These are phyloP conservation scores for Aleadryas rufinucha DNA, from an alignment of 2,113 vertebrate species.

Conservation along the genomic window DNA sequence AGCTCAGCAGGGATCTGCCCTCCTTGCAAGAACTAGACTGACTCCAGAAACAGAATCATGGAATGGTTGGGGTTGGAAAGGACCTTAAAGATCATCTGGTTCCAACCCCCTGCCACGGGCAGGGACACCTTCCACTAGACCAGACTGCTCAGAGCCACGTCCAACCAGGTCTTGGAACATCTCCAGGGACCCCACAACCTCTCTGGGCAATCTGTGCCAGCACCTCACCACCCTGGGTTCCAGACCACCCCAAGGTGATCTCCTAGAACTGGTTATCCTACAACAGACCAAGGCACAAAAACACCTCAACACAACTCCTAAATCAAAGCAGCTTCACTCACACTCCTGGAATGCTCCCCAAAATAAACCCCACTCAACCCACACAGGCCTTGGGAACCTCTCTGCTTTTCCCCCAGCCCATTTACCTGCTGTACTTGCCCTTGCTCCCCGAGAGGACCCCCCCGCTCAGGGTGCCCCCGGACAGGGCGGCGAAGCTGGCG, in stretches of 20 bases:
- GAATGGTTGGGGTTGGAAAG: not conserved
- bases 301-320: accelerated
- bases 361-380: not conserved
- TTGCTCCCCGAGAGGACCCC: constrained; percentile 78
- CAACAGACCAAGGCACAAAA: not conserved
- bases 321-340: not conserved
- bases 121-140: not conserved
- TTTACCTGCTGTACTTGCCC: constrained; percentile 93
- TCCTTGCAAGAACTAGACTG: not conserved
- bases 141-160: not conserved
- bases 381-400: not conserved
- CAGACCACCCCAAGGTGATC: not conserved
- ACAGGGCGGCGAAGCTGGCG: constrained; percentile 90
- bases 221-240: not conserved
- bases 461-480: constrained; percentile 85
- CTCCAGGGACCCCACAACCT: not conserved
- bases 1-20: not conserved
- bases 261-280: not conserved
- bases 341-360: not conserved
- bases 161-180: not conserved
- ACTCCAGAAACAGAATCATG: not conserved
- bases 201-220: not conserved
- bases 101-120: not conserved
- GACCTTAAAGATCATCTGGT: not conserved
- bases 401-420: not conserved